These are phyloP conservation scores for Drosophila lutescens DNA, from an alignment of 2,888 invertebrate species.

Conservation along the genomic window DNA sequence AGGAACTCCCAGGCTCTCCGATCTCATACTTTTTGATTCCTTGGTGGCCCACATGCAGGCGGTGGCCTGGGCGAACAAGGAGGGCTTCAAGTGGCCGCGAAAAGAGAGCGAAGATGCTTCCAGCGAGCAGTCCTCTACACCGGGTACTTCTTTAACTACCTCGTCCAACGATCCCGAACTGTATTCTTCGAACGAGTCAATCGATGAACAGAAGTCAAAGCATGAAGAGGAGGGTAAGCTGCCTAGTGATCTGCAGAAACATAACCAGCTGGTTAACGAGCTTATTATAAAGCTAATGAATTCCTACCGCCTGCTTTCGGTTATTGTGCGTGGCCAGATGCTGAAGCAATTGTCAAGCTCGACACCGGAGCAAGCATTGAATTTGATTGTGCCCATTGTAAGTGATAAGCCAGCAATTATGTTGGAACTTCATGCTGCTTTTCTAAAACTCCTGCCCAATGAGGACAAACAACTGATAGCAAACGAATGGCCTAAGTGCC, in stretches of 20 bases:
- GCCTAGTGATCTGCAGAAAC: slow-evolving; percentile 61
- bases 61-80: slow-evolving; percentile 82
- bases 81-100: slow-evolving; percentile 77
- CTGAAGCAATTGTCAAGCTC: slow-evolving; percentile 79
- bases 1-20: slow-evolving; percentile 82
- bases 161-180: slow-evolving; percentile 64
- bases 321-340: slow-evolving; percentile 82
- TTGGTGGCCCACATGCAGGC: slow-evolving; percentile 83
- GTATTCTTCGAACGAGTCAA: slow-evolving; percentile 72
- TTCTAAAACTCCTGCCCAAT: slow-evolving; percentile 81
- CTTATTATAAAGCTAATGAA: slow-evolving; percentile 80
- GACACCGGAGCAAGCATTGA: slow-evolving; percentile 79
- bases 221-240: slow-evolving; percentile 43
- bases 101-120: slow-evolving; percentile 58
- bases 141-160: slow-evolving; percentile 43
- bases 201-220: slow-evolving; percentile 71
- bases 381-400: slow-evolving; percentile 82
- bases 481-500: slow-evolving; percentile 83
- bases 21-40: slow-evolving; percentile 82
- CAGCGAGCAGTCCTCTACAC: slow-evolving; percentile 36
- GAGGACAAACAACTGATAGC: slow-evolving; percentile 83
- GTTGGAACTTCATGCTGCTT: slow-evolving; percentile 81
- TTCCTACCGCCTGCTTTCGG: slow-evolving; percentile 78
- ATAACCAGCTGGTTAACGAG: slow-evolving; percentile 75
- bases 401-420: slow-evolving; percentile 82